phyloP scores from a whole-genome alignment of 1,140 invertebrate genomes.

The Drosophila bocki region DNA sequence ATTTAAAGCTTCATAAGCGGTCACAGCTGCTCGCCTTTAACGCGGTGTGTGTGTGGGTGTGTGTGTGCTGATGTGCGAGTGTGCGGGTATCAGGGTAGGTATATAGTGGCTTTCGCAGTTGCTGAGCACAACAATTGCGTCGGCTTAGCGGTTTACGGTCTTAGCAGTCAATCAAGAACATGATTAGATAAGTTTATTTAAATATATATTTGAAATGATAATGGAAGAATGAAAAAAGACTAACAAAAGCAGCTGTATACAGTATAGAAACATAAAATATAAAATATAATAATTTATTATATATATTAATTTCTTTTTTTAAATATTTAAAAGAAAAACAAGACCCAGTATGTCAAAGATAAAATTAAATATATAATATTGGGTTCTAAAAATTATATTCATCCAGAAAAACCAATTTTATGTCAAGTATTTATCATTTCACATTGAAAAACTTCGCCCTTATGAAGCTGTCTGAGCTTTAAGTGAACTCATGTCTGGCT shows the following conservation, averaged over 20 bases:
- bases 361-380: neutral
- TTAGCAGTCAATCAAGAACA: constrained; percentile 29
- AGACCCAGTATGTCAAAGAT: neutral
- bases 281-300: neutral
- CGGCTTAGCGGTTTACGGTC: constrained; percentile 32
- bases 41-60: constrained; percentile 14
- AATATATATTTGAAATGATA: neutral
- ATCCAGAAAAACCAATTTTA: neutral
- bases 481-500: neutral
- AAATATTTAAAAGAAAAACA: neutral
- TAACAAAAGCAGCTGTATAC: neutral
- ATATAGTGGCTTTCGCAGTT: constrained; percentile 3
- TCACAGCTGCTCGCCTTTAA: constrained; percentile 40
- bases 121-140: constrained; percentile 14
- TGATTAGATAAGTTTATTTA: constrained; percentile 6
- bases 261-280: too few species aligned
- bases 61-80: constrained; percentile 4
- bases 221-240: neutral
- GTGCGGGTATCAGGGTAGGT: neutral
- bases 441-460: neutral
- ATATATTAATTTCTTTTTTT: neutral
- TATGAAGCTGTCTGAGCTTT: constrained; percentile 1
- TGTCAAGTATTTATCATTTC: neutral
- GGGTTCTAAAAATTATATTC: neutral
- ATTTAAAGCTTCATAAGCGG: constrained; percentile 45